Base-by-base conservation (phyloP, 1,140 invertebrate species). In the Lepidurus couesii region DNA sequence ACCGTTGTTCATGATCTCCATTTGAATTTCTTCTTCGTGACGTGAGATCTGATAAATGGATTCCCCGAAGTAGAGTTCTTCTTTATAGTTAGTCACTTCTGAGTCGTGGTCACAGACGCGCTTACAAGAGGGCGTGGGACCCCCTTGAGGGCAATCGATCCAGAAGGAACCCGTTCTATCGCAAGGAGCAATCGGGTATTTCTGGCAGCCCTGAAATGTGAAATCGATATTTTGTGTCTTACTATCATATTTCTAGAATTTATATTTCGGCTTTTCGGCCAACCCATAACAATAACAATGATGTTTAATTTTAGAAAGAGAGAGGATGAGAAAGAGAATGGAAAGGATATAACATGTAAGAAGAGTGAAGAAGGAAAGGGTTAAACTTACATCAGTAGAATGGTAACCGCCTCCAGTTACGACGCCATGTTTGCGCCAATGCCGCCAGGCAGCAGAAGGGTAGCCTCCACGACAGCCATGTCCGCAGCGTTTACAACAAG, bases 281-380 rank as follows among this genome's bases (percentile, higher is more conserved):
- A 34, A 34, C 34, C 2, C 2, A 34, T 3, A 34, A 34, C 34
- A 34, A 34, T 34, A 34, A 4, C 34, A 34, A 34, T 0, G 34
- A 34, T 34, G 3, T 34, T 4, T 34, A 34, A 34, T 34, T 34
- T 34, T 34, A 34, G 1, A 34, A 34, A 34, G 34, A 34, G 34
- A 26, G 26, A 26, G 26, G 26, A 26, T 26, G 26, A 26, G 26
- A 26, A 26, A 26, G 26, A 34, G 26, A 34, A 34, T 34, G 0
- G 34, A 34, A 34, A 34, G 34, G 3, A 34, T 34, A 34, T 34
- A 34, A 34, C 34, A 34, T 34, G 34, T 34, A 34, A 84, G 82
- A 90, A 89, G 81, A 90, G 89, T 77, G 89, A 88, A 82, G 89
- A 90, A 77, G 78, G 89, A 89, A 74, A 89, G 88, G 78, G 83